Evolutionary conservation across 2,113 vertebrate species (phyloP).

Genomic region (Corapipo altera): DNA sequence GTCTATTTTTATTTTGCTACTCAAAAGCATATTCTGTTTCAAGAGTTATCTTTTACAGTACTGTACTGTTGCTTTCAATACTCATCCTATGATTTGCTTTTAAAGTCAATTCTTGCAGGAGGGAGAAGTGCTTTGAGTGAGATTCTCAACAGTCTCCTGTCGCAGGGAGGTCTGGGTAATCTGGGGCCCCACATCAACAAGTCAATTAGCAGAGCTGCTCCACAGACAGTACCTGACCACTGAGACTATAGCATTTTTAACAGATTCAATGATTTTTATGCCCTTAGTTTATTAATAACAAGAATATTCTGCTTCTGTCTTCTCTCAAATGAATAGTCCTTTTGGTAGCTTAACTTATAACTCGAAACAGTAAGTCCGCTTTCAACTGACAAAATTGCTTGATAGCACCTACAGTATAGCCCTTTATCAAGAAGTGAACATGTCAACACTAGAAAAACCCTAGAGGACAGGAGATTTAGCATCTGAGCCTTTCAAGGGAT

Average conservation of each 20-base stretch:
- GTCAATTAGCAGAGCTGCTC: neutral
- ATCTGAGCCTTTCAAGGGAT: neutral
- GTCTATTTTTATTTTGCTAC: neutral
- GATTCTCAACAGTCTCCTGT: neutral
- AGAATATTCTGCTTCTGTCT: neutral
- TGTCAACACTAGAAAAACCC: neutral
- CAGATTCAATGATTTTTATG: neutral
- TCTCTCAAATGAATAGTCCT: neutral
- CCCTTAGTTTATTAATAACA: neutral
- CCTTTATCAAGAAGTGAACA: neutral
- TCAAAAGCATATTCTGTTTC: neutral
- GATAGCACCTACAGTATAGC: neutral
- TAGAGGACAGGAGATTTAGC: neutral
- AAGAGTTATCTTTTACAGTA: neutral
- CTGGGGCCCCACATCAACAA: neutral
- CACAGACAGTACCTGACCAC: neutral
- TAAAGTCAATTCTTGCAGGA: neutral
- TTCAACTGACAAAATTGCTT: neutral
- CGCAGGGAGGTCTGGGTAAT: neutral
- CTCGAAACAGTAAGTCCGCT: neutral
- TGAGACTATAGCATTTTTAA: neutral
- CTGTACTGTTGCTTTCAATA: neutral
- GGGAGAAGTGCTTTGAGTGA: neutral
- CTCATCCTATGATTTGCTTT: neutral
- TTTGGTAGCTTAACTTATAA: neutral